These are phyloP conservation scores for Labeo rohita DNA, from an alignment of 2,113 vertebrate species.

Conservation along the genomic window DNA sequence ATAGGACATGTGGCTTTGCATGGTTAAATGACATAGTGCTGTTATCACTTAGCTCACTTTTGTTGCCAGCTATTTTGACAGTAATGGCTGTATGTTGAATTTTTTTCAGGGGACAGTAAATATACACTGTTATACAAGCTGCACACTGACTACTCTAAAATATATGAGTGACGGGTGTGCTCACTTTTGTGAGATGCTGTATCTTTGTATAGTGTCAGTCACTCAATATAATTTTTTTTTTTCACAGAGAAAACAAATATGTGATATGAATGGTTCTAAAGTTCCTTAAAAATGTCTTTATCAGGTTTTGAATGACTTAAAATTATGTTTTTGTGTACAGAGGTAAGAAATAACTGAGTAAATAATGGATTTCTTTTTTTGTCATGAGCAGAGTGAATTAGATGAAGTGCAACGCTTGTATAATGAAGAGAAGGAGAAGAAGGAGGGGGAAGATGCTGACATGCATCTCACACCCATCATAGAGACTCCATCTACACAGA, in stretches of 20 bases:
- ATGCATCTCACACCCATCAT: neutral
- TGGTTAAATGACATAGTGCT: no score
- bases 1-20: no score
- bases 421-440: conserved; percentile 35
- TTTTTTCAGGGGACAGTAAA: no score
- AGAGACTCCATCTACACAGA: conserved; percentile 14
- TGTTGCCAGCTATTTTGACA: no score
- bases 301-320: neutral
- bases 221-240: no score
- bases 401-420: conserved; percentile 22
- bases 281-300: neutral
- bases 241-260: neutral
- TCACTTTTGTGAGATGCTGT: no score
- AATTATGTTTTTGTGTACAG: neutral
- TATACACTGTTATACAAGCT: no score
- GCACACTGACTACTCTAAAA: no score
- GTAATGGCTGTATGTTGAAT: no score
- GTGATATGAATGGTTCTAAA: neutral
- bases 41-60: no score
- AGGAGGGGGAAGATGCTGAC: conserved; percentile 25
- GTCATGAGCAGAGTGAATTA: conserved; percentile 31
- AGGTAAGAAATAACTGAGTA: neutral
- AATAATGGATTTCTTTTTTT: neutral
- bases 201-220: neutral
- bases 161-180: no score